These are phyloP conservation scores for Bellardia bayeri DNA, from an alignment of 2,888 invertebrate species.

Conservation along the genomic window DNA sequence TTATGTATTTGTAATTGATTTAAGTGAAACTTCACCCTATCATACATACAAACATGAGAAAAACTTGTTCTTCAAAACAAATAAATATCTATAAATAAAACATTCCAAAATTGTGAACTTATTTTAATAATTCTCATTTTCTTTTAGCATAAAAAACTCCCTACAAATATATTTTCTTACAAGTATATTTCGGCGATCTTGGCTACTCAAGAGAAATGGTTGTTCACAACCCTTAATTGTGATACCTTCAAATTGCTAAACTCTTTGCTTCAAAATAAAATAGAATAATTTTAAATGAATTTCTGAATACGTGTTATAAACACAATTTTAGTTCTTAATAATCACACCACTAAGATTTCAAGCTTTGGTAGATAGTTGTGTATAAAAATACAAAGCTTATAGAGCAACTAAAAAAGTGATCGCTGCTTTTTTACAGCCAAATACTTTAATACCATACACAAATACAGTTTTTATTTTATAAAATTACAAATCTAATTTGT, in stretches of 20 bases:
- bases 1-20: too few relatives aligned
- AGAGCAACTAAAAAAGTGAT: not conserved
- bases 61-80: too few relatives aligned
- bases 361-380: not conserved
- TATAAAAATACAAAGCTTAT: not conserved
- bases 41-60: too few relatives aligned
- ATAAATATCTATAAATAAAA: too few relatives aligned
- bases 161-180: not conserved
- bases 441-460: too few relatives aligned
- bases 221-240: not conserved
- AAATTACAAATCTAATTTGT: too few relatives aligned
- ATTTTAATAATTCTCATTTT: not conserved
- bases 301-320: too few relatives aligned
- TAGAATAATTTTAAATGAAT: too few relatives aligned
- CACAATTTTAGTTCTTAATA: too few relatives aligned
- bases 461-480: too few relatives aligned
- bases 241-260: not conserved
- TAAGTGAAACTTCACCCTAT: too few relatives aligned
- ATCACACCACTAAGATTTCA: not conserved
- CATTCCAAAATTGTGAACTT: too few relatives aligned
- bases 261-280: not conserved
- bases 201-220: not conserved
- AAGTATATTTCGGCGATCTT: not conserved
- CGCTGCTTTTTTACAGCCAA: not conserved
- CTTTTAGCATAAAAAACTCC: not conserved